A percentile compares a stretch with the other conserved stretches of the same genome.
phyloP scores from a whole-genome alignment of 1,140 invertebrate genomes.

The Venustaconcha ellipsiformis region DNA sequence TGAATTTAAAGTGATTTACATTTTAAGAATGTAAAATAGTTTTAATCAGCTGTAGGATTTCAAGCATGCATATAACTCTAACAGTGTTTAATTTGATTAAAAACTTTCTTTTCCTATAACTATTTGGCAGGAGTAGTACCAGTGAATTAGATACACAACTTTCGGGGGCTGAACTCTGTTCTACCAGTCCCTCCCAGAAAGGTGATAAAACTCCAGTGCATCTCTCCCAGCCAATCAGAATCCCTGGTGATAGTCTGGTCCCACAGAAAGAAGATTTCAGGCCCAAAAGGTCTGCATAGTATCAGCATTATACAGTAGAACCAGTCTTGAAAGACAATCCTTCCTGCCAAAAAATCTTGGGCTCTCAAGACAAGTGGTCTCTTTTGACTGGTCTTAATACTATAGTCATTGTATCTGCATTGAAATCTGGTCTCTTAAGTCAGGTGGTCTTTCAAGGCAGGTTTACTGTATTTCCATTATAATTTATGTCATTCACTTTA shows the following conservation, averaged over 20 bases:
- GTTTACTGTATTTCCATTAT: too few relatives aligned
- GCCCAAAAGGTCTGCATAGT: conserved; percentile 26
- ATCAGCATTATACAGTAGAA: too few relatives aligned
- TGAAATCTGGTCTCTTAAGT: too few relatives aligned
- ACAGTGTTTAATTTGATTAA: not conserved
- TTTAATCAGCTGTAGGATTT: not conserved
- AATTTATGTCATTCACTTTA: too few relatives aligned
- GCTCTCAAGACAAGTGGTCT: too few relatives aligned
- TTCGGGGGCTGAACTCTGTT: conserved; percentile 41
- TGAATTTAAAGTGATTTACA: not conserved
- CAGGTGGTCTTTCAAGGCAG: too few relatives aligned
- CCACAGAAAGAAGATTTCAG: conserved; percentile 16
- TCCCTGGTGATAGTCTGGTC: conserved; percentile 8
- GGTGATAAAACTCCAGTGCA: conserved; percentile 10
- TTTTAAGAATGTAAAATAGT: not conserved
- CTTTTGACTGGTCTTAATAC: too few relatives aligned
- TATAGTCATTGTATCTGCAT: too few relatives aligned
- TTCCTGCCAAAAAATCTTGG: too few relatives aligned
- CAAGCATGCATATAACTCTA: too few relatives aligned
- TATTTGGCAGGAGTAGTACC: conserved; percentile 27
- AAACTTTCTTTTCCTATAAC: not conserved
- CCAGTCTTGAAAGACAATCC: too few relatives aligned
- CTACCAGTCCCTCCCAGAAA: conserved; percentile 37
- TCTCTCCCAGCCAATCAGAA: conserved; percentile 38
- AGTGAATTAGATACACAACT: conserved; percentile 17